Percentiles rank a stretch among this genome's conserved stretches.
Evolutionary conservation across 2,888 invertebrate genomes (phyloP).

Genomic region (Oxyscelio sp.): DNA sequence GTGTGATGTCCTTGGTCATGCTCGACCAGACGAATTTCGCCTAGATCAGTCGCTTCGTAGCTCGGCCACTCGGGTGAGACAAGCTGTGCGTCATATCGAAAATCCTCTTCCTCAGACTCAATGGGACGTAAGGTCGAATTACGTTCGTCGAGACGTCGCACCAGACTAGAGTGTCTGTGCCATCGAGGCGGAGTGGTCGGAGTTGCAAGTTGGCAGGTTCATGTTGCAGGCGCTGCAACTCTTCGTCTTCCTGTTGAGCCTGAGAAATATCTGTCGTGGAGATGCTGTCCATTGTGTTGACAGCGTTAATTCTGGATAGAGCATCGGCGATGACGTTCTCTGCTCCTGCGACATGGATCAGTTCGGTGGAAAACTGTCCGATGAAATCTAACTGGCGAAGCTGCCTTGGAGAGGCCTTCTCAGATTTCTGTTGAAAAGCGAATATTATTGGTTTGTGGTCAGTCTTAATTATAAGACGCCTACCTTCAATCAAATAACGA

Average conservation of each 20-base stretch:
- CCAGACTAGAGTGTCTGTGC: slow-evolving; percentile 25
- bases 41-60: slow-evolving; percentile 73
- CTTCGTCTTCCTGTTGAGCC: not conserved
- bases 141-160: slow-evolving; percentile 61
- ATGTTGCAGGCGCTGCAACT: not conserved
- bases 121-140: slow-evolving; percentile 75
- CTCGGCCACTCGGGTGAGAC: slow-evolving; percentile 73
- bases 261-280: too few relatives aligned
- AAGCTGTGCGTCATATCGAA: slow-evolving; percentile 68
- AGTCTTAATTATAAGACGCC: too few relatives aligned
- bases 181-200: not conserved
- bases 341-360: not conserved
- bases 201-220: too few relatives aligned
- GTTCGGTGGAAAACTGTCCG: not conserved
- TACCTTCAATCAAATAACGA: too few relatives aligned
- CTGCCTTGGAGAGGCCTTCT: not conserved
- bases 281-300: not conserved
- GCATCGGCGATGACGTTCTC: slow-evolving; percentile 22
- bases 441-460: too few relatives aligned
- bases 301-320: not conserved
- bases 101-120: slow-evolving; percentile 48
- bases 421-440: not conserved
- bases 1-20: slow-evolving; percentile 78
- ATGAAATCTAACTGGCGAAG: not conserved
- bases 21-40: slow-evolving; percentile 79